phyloP scores from a whole-genome alignment of 35 echinoderm and acorn worm species.

The Ptychodera flava region DNA sequence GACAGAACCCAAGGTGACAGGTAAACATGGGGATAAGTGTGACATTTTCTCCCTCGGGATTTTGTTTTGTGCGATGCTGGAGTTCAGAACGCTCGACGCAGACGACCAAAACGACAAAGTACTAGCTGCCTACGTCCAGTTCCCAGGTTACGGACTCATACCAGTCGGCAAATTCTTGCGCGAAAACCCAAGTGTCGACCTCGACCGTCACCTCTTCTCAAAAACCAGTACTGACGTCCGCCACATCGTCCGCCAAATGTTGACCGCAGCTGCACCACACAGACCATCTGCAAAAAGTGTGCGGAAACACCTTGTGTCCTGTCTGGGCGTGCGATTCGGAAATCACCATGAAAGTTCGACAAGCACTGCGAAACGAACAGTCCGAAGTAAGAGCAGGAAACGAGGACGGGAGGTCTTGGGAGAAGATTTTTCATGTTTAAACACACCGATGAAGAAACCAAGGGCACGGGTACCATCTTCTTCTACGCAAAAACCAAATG shows the following conservation, averaged over 20 bases:
- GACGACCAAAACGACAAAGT: background rate
- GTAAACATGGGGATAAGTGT: background rate
- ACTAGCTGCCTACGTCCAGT: conserved; percentile 51
- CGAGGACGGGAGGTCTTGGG: background rate
- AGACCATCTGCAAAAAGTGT: conserved; percentile 73
- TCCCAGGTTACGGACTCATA: conserved; percentile 81
- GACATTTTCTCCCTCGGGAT: conserved; percentile 32
- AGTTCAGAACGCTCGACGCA: conserved; percentile 27
- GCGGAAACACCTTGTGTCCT: conserved; percentile 47
- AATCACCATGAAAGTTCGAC: background rate
- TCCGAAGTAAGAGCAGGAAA: background rate
- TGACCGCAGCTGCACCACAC: conserved; percentile 34
- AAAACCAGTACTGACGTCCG: conserved; percentile 52
- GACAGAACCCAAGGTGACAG: background rate
- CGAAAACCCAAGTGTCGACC: conserved; percentile 72
- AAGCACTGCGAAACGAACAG: background rate
- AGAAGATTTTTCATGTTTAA: background rate
- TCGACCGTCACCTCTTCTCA: conserved; percentile 78
- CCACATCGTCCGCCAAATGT: conserved; percentile 64
- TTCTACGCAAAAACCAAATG: background rate
- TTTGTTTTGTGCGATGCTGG: conserved; percentile 63
- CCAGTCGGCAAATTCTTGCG: conserved; percentile 83
- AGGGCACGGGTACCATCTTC: background rate
- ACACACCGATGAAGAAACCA: background rate
- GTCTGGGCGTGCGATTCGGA: background rate